These are phyloP conservation scores for Periplaneta americana DNA, from an alignment of 1,140 invertebrate species.

Conservation along the genomic window DNA sequence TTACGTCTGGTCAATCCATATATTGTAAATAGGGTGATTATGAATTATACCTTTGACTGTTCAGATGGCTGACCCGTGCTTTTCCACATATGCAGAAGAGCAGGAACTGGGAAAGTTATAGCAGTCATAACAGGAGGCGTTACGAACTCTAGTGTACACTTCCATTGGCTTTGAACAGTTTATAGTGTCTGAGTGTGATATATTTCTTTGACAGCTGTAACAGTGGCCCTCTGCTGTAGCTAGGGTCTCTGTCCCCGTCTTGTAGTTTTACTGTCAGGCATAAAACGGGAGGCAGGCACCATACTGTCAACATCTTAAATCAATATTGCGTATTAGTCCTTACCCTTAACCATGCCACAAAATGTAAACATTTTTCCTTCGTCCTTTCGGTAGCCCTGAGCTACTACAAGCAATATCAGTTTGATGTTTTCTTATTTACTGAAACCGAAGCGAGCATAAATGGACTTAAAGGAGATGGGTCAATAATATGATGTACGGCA, in stretches of 20 bases:
- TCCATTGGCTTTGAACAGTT: too few relatives aligned
- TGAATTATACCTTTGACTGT: too few relatives aligned
- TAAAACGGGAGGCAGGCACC: background rate
- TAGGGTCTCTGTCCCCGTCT: background rate
- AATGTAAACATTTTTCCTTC: background rate
- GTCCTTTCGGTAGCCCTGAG: background rate
- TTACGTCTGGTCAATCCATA: too few relatives aligned
- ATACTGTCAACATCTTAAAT: background rate
- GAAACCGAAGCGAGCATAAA: background rate
- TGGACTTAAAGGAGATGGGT: background rate
- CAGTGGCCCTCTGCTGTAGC: background rate
- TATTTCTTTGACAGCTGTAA: background rate
- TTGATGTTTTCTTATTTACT: background rate
- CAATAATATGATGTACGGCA: too few relatives aligned
- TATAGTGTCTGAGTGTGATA: background rate
- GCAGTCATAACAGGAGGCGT: too few relatives aligned
- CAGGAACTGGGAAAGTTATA: too few relatives aligned
- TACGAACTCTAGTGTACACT: background rate
- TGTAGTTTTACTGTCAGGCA: background rate
- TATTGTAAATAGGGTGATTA: too few relatives aligned
- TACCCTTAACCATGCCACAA: background rate
- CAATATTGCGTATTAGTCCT: background rate
- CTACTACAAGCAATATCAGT: background rate
- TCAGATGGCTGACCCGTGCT: too few relatives aligned
- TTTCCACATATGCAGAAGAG: too few relatives aligned